These are phyloP conservation scores for Imbricaverruca yamaguchii DNA, from an alignment of 2,888 invertebrate genomes.

Conservation along the genomic window DNA sequence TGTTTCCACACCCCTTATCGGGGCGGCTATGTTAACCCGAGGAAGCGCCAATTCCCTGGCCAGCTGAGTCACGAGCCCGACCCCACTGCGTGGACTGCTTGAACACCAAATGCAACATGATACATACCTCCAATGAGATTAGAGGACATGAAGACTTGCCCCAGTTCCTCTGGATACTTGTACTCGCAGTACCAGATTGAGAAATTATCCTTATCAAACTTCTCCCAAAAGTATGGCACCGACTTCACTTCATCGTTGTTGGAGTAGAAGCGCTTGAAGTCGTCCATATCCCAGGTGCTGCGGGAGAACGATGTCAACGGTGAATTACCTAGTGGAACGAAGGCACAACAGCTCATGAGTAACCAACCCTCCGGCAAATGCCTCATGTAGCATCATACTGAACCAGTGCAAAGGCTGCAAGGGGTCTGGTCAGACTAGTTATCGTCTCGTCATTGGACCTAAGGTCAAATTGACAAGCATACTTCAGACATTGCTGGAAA, in stretches of 20 bases:
- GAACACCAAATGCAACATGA: no score
- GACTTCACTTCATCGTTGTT: slow-evolving; percentile 91
- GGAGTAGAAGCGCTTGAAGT: slow-evolving; percentile 94
- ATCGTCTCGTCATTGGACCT: slow-evolving; percentile 20
- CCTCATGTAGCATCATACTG: neutral
- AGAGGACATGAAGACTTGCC: slow-evolving; percentile 94
- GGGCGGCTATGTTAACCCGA: no score
- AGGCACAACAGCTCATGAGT: neutral
- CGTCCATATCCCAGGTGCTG: slow-evolving; percentile 88
- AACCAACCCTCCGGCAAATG: slow-evolving; percentile 4
- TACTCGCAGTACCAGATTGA: slow-evolving; percentile 97
- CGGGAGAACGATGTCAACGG: slow-evolving; percentile 34
- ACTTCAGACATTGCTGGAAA: no score
- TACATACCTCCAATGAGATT: slow-evolving; percentile 79
- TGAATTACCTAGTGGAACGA: neutral
- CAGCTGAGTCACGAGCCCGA: no score
- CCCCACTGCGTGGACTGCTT: no score
- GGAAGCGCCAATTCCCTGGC: no score
- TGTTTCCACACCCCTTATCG: no score
- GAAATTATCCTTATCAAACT: slow-evolving; percentile 92
- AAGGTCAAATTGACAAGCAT: no score
- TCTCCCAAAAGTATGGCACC: slow-evolving; percentile 95
- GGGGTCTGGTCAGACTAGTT: neutral
- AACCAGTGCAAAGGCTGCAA: neutral
- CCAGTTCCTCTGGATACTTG: slow-evolving; percentile 86